phyloP scores from a whole-genome alignment of 2,113 vertebrate species.

The Phoxinus phoxinus region DNA sequence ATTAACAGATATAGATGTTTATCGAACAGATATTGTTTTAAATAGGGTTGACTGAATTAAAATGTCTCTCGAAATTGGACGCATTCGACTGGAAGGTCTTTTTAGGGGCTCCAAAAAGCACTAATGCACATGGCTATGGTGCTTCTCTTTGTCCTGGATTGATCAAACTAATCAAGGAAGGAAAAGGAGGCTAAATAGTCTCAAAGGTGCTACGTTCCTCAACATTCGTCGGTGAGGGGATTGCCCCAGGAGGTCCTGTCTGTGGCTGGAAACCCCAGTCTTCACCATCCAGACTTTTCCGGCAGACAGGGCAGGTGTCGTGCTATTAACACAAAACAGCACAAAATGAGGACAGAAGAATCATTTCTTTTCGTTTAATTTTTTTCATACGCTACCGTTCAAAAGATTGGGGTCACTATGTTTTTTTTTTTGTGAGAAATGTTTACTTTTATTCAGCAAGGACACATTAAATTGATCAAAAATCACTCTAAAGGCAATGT shows the following conservation, averaged over 20 bases:
- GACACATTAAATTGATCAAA: not conserved
- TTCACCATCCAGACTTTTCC: conserved; percentile 89
- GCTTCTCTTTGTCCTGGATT: not conserved
- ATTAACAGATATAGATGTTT: not conserved
- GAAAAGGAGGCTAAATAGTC: not conserved
- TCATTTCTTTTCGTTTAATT: not conserved
- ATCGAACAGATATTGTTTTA: not conserved
- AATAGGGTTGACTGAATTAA: not conserved
- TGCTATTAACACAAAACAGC: conserved; percentile 75
- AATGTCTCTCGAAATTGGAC: not conserved
- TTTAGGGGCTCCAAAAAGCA: not conserved
- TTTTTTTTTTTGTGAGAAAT: not conserved
- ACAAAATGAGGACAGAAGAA: not conserved
- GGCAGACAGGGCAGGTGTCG: conserved; percentile 92
- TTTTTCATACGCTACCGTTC: not conserved
- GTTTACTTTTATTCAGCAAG: not conserved
- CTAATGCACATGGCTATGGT: not conserved
- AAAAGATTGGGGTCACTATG: not conserved
- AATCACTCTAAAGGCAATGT: not conserved
- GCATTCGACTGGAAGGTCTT: not conserved
- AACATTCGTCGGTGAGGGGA: conserved; percentile 72
- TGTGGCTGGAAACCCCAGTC: conserved; percentile 78
- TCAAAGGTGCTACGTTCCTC: conserved; percentile 66
- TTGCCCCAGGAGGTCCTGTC: conserved; percentile 55
- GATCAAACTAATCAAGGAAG: conserved; percentile 4